Evolutionary conservation across 2,797 vertebrate species (phyloP).

Genomic region (Malurus splendens): DNA sequence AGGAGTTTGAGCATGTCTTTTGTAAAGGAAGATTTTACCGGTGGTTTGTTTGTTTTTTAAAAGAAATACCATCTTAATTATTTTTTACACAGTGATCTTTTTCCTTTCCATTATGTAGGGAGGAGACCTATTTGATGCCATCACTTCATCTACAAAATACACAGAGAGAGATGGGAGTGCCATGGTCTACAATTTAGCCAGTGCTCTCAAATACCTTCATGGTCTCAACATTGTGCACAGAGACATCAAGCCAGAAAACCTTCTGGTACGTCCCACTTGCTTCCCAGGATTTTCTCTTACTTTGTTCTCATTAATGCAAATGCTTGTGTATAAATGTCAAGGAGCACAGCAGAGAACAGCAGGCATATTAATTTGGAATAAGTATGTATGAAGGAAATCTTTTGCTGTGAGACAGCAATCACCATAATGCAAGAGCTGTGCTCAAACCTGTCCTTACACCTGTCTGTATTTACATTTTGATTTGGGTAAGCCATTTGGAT

Average conservation of each 20-base stretch:
- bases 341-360: neutral
- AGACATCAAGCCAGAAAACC: constrained; percentile 97
- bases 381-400: neutral
- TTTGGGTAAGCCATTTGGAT: neutral
- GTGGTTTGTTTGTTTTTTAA: neutral
- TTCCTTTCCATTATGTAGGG: constrained; percentile 71
- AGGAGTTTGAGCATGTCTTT: neutral
- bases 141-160: constrained; percentile 95
- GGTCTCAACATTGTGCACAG: constrained; percentile 90
- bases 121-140: constrained; percentile 94
- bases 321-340: neutral
- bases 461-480: constrained; percentile 35
- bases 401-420: neutral
- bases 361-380: constrained; percentile 11
- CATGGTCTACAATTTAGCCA: constrained; percentile 92
- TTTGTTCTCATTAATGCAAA: constrained; percentile 6
- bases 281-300: neutral
- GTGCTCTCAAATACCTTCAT: constrained; percentile 91
- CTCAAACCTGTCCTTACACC: neutral
- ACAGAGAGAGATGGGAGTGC: constrained; percentile 90
- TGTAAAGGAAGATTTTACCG: neutral
- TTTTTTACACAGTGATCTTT: neutral
- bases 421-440: neutral
- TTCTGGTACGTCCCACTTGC: constrained; percentile 78
- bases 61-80: neutral